Conservation (phyloP, 30 jellyfish, hydroid and myxozoan genomes). For the Pseudorhiza aurosa region DNA sequence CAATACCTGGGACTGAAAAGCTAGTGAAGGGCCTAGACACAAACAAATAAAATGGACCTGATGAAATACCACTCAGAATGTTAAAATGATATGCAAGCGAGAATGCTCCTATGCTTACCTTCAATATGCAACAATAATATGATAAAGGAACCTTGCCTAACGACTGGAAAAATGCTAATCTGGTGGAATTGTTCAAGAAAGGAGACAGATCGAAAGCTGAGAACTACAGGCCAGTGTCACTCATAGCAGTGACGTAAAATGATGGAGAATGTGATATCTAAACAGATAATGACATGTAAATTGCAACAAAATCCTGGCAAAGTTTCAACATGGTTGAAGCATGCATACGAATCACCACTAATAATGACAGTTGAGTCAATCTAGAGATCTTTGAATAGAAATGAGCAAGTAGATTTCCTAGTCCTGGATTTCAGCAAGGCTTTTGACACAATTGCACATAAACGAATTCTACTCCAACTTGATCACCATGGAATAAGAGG, state of each 20-base stretch:
- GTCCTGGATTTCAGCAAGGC: conserved; percentile 41
- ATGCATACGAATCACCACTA: conserved; percentile 35
- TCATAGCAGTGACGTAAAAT: conserved; percentile 29
- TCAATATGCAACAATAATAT: conserved; percentile 5
- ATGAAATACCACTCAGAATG: conserved; percentile 5
- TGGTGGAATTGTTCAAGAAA: conserved; percentile 29
- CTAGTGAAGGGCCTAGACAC: conserved; percentile 6
- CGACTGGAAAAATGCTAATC: conserved; percentile 41
- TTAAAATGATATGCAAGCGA: neutral
- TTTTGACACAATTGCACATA: conserved; percentile 38
- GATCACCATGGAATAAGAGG: conserved; percentile 29
- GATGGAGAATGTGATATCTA: conserved; percentile 27
- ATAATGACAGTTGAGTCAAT: conserved; percentile 11
- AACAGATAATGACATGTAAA: conserved; percentile 22
- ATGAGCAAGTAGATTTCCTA: conserved; percentile 17
- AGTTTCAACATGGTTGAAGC: conserved; percentile 10
- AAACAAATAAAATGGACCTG: neutral
- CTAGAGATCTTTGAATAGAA: conserved; percentile 14
- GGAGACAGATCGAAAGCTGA: conserved; percentile 24
- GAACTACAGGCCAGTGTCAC: conserved; percentile 47
- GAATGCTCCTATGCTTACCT: conserved; percentile 40
- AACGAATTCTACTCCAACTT: conserved; percentile 15
- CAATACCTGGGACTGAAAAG: conserved; percentile 19
- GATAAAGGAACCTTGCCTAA: conserved; percentile 41
- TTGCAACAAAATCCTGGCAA: conserved; percentile 14